Base-by-base conservation (phyloP, 2,888 invertebrate species). In the Drosophila paramelanica region DNA sequence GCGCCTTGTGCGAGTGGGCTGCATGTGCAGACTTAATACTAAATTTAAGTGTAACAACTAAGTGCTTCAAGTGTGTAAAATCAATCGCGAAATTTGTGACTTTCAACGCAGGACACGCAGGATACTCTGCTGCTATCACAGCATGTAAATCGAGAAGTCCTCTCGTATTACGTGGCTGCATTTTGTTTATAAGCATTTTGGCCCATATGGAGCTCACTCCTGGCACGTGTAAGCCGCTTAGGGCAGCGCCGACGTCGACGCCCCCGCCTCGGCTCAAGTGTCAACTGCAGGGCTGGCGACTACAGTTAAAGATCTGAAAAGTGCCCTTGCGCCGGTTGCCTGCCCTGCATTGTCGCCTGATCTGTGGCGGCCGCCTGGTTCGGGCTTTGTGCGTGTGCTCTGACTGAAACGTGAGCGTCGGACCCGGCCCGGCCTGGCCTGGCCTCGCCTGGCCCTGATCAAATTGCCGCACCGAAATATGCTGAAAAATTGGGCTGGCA, bases 201-300 rank as follows among this genome's bases (percentile, higher is more conserved):
- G n/a, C 27, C 42, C 69, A 42, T 47, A 47, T 51, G 59, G 39
- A 47, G 31, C 25, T 39, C 27, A 20, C 27, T 33, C 31, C 20
- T 11, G 7, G 14, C 85, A 79, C 85, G 81, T 82, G 86, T 68
- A 88, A 84, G 80, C 83, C 68, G 79, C 81, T 81, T 79, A 77
- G 23, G 41, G 13, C 33, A 11, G 3, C 14, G 10, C 23, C 42
- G 43, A 25, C 50, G 39, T 42, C 14, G 53, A 65, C 67, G 73
- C 80, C 70, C 61, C 60, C 67, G 64, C 62, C 51, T 17, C 62
- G 49, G 73, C 76, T 83, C 77, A 72, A 73, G 73, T 84, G 73
- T 81, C 82, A 74, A 69, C 56, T 67, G 71, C 66, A 67, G 33
- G 5, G 53, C 41, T 14, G 41, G 41, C 31, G 52, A 50, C 51